Evolutionary conservation across 2,888 invertebrate species (phyloP), one percentile per base, ranked within the genome.

Genomic region (Axea sp.): DNA sequence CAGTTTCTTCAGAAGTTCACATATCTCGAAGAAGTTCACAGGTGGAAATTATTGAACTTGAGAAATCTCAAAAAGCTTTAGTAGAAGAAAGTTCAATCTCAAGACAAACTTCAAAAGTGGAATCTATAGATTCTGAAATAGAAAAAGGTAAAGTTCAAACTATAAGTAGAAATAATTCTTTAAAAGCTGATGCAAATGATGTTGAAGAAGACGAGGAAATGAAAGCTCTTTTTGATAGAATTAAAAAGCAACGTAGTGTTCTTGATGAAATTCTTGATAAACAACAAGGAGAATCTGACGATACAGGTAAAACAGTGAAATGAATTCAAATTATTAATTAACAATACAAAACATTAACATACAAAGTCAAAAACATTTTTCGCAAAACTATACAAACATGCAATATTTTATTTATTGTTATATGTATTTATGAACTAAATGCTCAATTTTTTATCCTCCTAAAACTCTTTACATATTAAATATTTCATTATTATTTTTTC

Each of bases 231-330:
- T 88, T 93, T 41, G 90, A 88, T 84, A 90, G 92, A 80, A 92
- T 92, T 77, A 90, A 92, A 84, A 90, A 90, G 81, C 93, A 93
- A 86, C 90, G 93, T 85, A 92, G 91, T 87, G 90, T 92, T 80
- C 89, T 93, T 81, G 92, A 92, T 78, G 92, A 93, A 87, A 92
- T 93, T 79, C 88, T 92, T 69, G 90, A 90, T 82, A 89, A 91
- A 83, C 91, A 91, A 89, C 89, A 90, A 31, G 80, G 78, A 71
- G 83, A 81, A 53, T 73, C 80, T 80, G 83, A 75, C 26, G 60
- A 68, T 35, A 76, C 76, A 82, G 83, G 82, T 83, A 78, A 79
- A 67, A 67, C 8, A 15, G 53, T 64, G 37, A 30, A 49, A 39
- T 12, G n/a, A n/a, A n/a, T n/a, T n/a, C n/a, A n/a, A n/a, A n/a